Percentiles rank a stretch among this genome's conserved stretches.
Evolutionary conservation across 2,797 vertebrate genomes (phyloP).

Genomic region (Molossus molossus): DNA sequence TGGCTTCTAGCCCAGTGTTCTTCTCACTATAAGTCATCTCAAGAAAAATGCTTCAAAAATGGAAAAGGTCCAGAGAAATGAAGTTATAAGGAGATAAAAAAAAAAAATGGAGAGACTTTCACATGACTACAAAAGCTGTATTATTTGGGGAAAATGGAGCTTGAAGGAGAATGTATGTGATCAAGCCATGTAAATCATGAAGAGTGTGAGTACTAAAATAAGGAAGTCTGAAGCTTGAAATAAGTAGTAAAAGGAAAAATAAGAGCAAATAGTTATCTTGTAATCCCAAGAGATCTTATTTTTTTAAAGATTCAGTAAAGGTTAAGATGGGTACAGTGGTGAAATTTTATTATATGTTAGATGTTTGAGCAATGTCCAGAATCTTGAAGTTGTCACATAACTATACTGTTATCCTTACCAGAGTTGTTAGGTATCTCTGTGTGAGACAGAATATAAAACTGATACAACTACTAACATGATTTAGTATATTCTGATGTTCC

Average conservation of each 20-base stretch:
- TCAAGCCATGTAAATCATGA: not conserved
- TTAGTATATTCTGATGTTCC: not conserved
- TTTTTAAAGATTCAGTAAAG: not conserved
- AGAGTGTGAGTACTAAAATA: not conserved
- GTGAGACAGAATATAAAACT: not conserved
- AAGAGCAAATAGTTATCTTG: not conserved
- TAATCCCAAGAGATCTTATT: not conserved
- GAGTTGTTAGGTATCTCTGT: slow-evolving; percentile 48
- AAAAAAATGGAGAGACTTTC: not conserved
- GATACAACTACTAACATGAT: slow-evolving; percentile 10
- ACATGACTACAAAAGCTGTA: not conserved
- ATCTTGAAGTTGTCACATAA: slow-evolving; percentile 7
- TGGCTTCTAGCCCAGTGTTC: slow-evolving; percentile 19
- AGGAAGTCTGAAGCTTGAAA: slow-evolving; percentile 34
- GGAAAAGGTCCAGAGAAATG: slow-evolving; percentile 12
- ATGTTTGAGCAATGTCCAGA: not conserved
- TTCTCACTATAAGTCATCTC: slow-evolving; percentile 8
- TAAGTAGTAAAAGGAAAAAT: slow-evolving; percentile 26
- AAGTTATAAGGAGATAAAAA: not conserved
- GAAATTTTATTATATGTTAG: slow-evolving; percentile 36
- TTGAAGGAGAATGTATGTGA: not conserved
- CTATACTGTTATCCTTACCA: not conserved
- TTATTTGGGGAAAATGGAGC: not conserved
- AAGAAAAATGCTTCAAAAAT: slow-evolving; percentile 43
- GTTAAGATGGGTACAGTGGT: not conserved